Percentiles rank a stretch among this genome's conserved stretches.
Evolutionary conservation across 2,113 vertebrate genomes (phyloP).

Genomic region (Neotragus pygmaeus): DNA sequence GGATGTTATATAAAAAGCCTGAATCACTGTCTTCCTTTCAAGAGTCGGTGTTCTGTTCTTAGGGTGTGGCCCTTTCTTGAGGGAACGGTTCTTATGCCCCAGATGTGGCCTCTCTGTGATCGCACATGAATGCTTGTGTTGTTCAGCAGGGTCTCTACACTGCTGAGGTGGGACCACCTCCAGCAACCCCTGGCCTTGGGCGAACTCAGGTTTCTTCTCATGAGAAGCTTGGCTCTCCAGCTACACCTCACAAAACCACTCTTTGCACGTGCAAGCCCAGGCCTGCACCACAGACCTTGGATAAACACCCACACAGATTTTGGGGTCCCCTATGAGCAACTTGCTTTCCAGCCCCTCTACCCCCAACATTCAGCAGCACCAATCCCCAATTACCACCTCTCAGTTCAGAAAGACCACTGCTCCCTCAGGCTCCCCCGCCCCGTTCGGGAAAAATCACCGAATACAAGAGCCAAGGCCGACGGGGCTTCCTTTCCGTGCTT

Average conservation of each 20-base stretch:
- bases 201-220: neutral
- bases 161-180: neutral
- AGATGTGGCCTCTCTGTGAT: neutral
- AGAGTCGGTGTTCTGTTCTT: neutral
- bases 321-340: neutral
- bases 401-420: neutral
- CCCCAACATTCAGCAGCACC: neutral
- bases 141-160: neutral
- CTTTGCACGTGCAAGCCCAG: neutral
- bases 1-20: neutral
- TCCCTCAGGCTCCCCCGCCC: neutral
- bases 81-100: neutral
- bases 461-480: neutral
- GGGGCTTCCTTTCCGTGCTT: neutral
- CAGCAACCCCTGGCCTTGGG: neutral
- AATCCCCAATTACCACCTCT: neutral
- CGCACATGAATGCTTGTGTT: neutral
- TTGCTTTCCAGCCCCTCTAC: neutral
- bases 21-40: neutral
- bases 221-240: neutral
- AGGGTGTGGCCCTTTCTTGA: neutral
- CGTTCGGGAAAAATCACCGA: neutral
- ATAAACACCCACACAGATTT: neutral
- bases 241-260: neutral
- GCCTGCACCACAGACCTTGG: neutral